Evolutionary conservation across 2,113 vertebrate species (phyloP).

Genomic region (Promerops cafer): DNA sequence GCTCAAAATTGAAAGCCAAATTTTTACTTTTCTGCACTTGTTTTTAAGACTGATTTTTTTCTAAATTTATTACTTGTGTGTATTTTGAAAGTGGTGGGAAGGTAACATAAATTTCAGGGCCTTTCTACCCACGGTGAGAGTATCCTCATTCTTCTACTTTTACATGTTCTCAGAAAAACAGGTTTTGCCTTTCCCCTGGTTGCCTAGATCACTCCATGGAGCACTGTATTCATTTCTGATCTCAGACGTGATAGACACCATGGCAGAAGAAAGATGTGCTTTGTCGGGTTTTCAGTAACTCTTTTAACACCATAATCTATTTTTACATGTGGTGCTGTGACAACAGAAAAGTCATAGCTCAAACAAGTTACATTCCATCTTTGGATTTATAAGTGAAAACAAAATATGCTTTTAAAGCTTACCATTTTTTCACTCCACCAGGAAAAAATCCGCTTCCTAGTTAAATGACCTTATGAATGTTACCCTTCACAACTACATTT

Average conservation of each 20-base stretch:
- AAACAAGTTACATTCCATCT: not conserved
- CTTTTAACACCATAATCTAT: not conserved
- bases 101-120: not conserved
- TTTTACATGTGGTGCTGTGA: not conserved
- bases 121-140: not conserved
- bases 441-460: not conserved
- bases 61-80: not conserved
- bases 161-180: not conserved
- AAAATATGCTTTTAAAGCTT: not conserved
- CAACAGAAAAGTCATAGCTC: not conserved
- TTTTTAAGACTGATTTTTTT: not conserved
- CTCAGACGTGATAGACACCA: accelerated
- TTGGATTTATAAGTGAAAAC: not conserved
- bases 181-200: not conserved
- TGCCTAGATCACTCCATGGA: not conserved
- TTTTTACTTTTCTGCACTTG: not conserved
- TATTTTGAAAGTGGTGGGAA: not conserved
- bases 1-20: not conserved
- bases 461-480: not conserved
- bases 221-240: not conserved
- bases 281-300: not conserved
- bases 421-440: not conserved
- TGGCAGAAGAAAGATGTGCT: not conserved
- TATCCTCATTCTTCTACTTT: not conserved
- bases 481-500: not conserved